Conservation (phyloP, 1,140 invertebrate species). For the Papilio aristodemus region DNA sequence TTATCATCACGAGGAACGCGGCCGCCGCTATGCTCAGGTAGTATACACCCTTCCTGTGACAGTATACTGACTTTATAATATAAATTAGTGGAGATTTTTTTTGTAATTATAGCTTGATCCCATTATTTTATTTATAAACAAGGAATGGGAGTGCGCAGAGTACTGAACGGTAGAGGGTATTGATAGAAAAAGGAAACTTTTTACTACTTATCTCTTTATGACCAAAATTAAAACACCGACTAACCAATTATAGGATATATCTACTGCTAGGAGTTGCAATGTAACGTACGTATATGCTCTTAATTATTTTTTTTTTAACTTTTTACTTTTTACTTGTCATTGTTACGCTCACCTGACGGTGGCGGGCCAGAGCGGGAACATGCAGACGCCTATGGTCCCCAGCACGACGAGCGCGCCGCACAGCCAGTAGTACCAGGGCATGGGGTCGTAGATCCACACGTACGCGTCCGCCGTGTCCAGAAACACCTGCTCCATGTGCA, state of each 20-base stretch:
- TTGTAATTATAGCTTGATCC: too few relatives aligned
- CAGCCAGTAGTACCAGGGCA: slow-evolving; percentile 97
- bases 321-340: neutral
- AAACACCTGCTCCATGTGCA: slow-evolving; percentile 97
- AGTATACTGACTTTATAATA: too few relatives aligned
- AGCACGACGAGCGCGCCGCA: slow-evolving; percentile 95
- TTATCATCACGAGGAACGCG: slow-evolving; percentile 95
- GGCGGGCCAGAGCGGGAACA: slow-evolving; percentile 98
- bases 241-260: too few relatives aligned
- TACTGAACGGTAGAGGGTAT: too few relatives aligned
- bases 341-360: slow-evolving; percentile 84
- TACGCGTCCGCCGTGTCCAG: slow-evolving; percentile 97
- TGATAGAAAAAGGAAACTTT: neutral
- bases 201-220: neutral
- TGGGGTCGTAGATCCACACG: slow-evolving; percentile 99
- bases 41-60: slow-evolving; percentile 93
- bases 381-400: slow-evolving; percentile 96
- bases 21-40: slow-evolving; percentile 97
- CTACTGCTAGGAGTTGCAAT: too few relatives aligned
- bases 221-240: too few relatives aligned
- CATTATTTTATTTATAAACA: too few relatives aligned
- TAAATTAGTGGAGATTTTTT: too few relatives aligned
- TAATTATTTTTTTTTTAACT: too few relatives aligned
- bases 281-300: too few relatives aligned
- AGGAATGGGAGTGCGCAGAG: too few relatives aligned